phyloP scores from a whole-genome alignment of 1,140 invertebrate genomes.

The Listronotus bonariensis region DNA sequence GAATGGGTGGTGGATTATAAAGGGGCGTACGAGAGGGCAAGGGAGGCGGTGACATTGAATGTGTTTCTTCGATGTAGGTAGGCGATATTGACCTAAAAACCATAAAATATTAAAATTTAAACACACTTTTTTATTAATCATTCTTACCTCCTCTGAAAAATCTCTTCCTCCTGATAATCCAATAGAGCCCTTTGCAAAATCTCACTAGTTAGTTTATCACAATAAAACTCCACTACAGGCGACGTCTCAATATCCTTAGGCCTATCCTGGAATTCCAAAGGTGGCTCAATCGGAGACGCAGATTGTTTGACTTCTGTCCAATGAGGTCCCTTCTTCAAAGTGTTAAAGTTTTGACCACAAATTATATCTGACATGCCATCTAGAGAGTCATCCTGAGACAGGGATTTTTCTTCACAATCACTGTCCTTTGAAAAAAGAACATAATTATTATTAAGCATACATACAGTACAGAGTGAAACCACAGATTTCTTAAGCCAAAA shows the following conservation, averaged over 20 bases:
- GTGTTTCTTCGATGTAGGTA: not conserved
- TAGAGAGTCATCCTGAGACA: slow-evolving; percentile 68
- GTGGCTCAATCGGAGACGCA: slow-evolving; percentile 73
- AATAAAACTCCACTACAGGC: slow-evolving; percentile 44
- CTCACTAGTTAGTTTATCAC: slow-evolving; percentile 41
- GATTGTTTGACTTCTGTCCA: slow-evolving; percentile 57
- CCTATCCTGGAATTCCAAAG: slow-evolving; percentile 76
- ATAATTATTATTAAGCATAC: too few species aligned
- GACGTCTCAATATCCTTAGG: slow-evolving; percentile 33
- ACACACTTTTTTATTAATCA: not conserved
- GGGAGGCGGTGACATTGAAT: slow-evolving; percentile 25
- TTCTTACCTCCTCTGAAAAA: not conserved
- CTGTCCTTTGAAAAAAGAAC: slow-evolving; percentile 61
- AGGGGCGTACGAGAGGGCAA: slow-evolving; percentile 36
- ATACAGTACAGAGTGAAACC: too few species aligned
- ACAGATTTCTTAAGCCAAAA: too few species aligned
- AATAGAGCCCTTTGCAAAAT: slow-evolving; percentile 49
- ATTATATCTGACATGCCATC: slow-evolving; percentile 70
- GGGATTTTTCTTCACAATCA: slow-evolving; percentile 66
- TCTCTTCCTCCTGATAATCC: slow-evolving; percentile 35
- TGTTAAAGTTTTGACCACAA: slow-evolving; percentile 80
- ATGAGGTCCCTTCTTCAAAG: slow-evolving; percentile 75
- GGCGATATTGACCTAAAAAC: slow-evolving; percentile 3
- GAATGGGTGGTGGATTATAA: slow-evolving; percentile 37
- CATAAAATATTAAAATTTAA: not conserved